These are phyloP conservation scores for Corvus cornix DNA, from an alignment of 2,113 vertebrate genomes.

Conservation along the genomic window DNA sequence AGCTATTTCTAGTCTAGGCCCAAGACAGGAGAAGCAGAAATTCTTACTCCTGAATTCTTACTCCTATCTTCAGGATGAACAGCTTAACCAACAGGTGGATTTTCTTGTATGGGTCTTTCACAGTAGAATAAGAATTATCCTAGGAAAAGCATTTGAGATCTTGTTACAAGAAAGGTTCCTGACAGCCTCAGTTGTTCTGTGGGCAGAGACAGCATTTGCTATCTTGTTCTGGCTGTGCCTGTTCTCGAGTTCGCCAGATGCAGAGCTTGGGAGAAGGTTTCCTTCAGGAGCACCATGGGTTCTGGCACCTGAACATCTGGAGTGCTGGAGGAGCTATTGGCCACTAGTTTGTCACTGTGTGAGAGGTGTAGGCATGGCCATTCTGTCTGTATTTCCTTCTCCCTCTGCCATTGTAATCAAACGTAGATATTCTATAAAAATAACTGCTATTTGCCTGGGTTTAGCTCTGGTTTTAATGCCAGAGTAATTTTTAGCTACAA, in stretches of 20 bases:
- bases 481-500: constrained; percentile 18
- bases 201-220: not conserved
- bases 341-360: not conserved
- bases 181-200: not conserved
- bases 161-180: not conserved
- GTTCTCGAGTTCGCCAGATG: not conserved
- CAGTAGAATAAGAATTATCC: not conserved
- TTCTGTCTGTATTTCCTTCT: not conserved
- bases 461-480: constrained; percentile 35
- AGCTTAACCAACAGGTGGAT: not conserved
- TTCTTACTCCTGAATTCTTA: not conserved
- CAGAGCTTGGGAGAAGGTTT: not conserved
- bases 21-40: not conserved
- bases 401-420: not conserved
- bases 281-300: rapidly evolving
- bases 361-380: not conserved
- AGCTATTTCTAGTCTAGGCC: not conserved
- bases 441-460: not conserved
- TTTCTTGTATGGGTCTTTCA: not conserved
- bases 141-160: not conserved
- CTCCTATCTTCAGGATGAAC: not conserved
- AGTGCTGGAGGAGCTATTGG: not conserved
- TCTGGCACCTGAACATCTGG: not conserved
- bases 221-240: not conserved
- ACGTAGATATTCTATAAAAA: not conserved